These are phyloP conservation scores for Ichneumoninae sp. DNA, from an alignment of 2,888 invertebrate species.

Conservation along the genomic window DNA sequence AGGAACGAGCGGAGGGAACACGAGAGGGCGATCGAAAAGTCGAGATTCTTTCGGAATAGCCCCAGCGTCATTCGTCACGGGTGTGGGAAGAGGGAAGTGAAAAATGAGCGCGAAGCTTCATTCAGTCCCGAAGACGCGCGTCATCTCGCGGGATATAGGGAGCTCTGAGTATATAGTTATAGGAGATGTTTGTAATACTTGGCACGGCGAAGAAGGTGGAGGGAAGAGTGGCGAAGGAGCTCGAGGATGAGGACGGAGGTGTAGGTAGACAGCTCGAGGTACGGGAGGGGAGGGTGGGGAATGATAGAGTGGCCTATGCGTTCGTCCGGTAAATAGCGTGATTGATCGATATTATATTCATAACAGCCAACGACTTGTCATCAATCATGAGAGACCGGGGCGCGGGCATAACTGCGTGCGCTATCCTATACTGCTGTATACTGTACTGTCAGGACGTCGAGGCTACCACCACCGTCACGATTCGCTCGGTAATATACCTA, in stretches of 20 bases:
- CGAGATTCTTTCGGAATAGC: conserved; percentile 41
- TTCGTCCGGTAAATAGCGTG: conserved; percentile 82
- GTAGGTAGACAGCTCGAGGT: conserved; percentile 63
- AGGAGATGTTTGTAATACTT: conserved; percentile 23
- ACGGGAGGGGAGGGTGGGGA: conserved; percentile 69
- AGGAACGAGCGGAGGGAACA: conserved; percentile 4
- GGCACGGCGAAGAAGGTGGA: conserved; percentile 26
- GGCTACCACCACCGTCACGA: conserved; percentile 48
- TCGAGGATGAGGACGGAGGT: conserved; percentile 62
- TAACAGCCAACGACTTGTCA: conserved; percentile 83
- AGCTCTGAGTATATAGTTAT: conserved; percentile 25
- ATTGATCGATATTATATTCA: conserved; percentile 84
- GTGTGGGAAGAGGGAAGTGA: conserved; percentile 26
- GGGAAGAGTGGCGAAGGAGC: conserved; percentile 49
- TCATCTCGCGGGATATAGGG: conserved; percentile 24
- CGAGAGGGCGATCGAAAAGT: conserved; percentile 38
- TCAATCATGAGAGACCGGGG: conserved; percentile 71
- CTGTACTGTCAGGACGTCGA: conserved; percentile 49
- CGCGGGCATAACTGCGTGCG: conserved; percentile 57
- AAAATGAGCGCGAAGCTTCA: conserved; percentile 49
- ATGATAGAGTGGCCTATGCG: conserved; percentile 82
- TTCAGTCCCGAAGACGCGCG: conserved; percentile 35
- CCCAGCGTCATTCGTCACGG: conserved; percentile 66
- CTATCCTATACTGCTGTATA: conserved; percentile 14
- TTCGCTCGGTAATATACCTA: conserved; percentile 76